Percentiles rank a stretch among this genome's conserved stretches.
Conservation (phyloP, 2,797 vertebrate species). For the Mallotus villosus region DNA sequence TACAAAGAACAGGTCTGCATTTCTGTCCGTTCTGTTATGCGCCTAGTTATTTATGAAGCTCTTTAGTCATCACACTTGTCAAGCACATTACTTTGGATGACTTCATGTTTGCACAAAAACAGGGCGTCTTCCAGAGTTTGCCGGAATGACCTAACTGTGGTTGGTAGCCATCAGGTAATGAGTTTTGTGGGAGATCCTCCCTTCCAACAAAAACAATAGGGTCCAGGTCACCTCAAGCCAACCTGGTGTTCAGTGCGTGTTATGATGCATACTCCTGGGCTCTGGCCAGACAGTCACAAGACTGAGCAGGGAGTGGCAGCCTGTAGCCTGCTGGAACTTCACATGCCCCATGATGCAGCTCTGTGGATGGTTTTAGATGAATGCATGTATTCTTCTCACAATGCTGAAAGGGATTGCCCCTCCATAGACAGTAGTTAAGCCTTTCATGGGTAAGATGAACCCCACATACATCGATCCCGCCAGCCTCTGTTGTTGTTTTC, state of each 20-base stretch:
- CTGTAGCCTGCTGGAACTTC: constrained; percentile 1
- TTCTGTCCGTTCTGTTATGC: neutral
- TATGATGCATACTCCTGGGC: constrained; percentile 23
- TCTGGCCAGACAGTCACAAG: constrained; percentile 38
- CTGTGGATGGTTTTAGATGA: too few species aligned
- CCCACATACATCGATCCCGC: too few species aligned
- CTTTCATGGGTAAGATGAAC: too few species aligned
- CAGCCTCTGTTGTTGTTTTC: too few species aligned
- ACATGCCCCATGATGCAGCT: too few species aligned
- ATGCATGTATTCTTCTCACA: too few species aligned
- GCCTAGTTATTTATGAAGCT: neutral
- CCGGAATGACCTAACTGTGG: constrained; percentile 18
- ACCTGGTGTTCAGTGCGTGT: constrained; percentile 34
- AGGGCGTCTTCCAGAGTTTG: neutral
- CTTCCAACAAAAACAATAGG: constrained; percentile 7
- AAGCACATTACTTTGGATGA: neutral
- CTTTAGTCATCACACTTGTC: neutral
- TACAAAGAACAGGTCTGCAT: neutral
- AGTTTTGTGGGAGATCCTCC: constrained; percentile 31
- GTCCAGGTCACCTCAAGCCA: constrained; percentile 21
- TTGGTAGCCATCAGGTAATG: constrained; percentile 20
- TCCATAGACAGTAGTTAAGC: too few species aligned
- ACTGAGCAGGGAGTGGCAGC: constrained; percentile 19
- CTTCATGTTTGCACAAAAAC: neutral
- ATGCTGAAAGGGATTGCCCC: too few species aligned